Conservation (phyloP, 1,140 invertebrate genomes). For the Eriosoma lanigerum region DNA sequence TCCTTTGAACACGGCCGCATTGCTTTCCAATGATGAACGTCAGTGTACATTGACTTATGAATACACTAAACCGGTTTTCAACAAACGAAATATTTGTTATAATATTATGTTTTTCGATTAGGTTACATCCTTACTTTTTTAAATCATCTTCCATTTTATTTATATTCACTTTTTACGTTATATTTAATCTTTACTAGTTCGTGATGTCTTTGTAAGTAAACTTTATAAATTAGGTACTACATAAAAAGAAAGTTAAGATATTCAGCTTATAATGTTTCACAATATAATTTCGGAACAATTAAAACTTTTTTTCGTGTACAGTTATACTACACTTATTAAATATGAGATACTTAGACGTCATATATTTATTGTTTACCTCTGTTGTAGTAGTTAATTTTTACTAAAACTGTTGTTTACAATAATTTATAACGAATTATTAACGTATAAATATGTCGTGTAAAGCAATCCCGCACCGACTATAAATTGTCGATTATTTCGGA, state of each 20-base stretch:
- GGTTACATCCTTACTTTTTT: background rate
- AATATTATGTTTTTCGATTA: background rate
- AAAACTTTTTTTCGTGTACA: background rate
- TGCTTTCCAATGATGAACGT: background rate
- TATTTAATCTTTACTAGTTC: background rate
- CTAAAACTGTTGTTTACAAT: too few relatives aligned
- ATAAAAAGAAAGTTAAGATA: background rate
- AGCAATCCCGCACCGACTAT: too few relatives aligned
- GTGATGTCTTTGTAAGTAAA: background rate
- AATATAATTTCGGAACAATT: background rate
- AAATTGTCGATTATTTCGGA: too few relatives aligned
- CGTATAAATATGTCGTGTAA: too few relatives aligned
- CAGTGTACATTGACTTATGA: background rate
- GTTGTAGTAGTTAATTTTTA: too few relatives aligned
- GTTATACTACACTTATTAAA: too few relatives aligned
- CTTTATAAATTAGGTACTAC: background rate
- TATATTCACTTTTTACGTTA: background rate
- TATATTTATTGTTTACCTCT: too few relatives aligned
- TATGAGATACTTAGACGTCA: too few relatives aligned
- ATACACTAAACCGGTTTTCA: background rate
- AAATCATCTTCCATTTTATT: background rate
- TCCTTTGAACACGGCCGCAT: background rate
- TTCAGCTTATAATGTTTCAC: background rate
- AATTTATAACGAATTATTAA: too few relatives aligned
- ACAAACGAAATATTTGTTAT: too few relatives aligned